phyloP scores from a whole-genome alignment of 2,797 vertebrate genomes.

The Gila robusta region DNA sequence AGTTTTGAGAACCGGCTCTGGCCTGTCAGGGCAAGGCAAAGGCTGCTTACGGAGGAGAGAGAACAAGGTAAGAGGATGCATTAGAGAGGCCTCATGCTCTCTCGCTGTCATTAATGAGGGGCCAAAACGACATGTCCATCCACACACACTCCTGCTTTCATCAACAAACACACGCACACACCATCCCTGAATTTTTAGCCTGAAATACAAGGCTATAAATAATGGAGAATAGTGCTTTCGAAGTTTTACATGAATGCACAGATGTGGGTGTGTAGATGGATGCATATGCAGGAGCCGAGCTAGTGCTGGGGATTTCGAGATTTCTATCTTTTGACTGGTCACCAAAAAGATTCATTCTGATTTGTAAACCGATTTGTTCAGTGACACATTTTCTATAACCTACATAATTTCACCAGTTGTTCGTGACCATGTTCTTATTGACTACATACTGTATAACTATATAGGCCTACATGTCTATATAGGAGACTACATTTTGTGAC shows the following conservation, averaged over 20 bases:
- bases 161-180: slow-evolving; percentile 38
- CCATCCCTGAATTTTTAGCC: background rate
- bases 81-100: slow-evolving; percentile 72
- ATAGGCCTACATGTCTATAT: background rate
- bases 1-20: slow-evolving; percentile 51
- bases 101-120: slow-evolving; percentile 78
- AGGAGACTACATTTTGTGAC: too few species aligned
- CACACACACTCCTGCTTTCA: slow-evolving; percentile 69
- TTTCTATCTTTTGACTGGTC: background rate
- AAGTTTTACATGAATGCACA: slow-evolving; percentile 73
- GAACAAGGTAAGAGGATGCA: slow-evolving; percentile 69
- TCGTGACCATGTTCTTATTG: background rate
- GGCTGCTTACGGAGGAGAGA: slow-evolving; percentile 55
- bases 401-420: background rate
- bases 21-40: slow-evolving; percentile 53
- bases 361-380: background rate
- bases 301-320: background rate
- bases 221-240: slow-evolving; percentile 73
- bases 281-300: background rate
- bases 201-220: slow-evolving; percentile 68
- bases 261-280: background rate
- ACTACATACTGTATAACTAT: too few species aligned
- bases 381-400: background rate
- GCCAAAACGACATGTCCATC: slow-evolving; percentile 69
- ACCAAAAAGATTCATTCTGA: background rate